These are phyloP conservation scores for Anoplius nigerrimus DNA, from an alignment of 2,888 invertebrate species.

Conservation along the genomic window DNA sequence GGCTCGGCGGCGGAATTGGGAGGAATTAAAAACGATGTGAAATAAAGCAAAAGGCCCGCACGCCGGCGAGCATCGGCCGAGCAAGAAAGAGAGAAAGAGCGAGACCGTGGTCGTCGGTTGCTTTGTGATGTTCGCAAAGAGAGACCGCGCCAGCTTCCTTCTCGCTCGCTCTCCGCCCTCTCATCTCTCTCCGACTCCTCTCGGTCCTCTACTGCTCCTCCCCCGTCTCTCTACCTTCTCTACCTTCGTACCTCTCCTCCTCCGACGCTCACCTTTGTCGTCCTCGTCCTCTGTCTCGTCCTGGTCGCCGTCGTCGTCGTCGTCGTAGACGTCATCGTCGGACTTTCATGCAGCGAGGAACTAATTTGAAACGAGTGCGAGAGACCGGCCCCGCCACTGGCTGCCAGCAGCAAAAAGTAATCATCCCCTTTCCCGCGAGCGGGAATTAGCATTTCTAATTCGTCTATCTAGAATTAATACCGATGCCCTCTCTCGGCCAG, in stretches of 20 bases:
- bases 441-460: conserved; percentile 65
- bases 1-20: conserved; percentile 61
- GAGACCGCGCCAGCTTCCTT: conserved; percentile 40
- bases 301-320: conserved; percentile 26
- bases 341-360: conserved; percentile 56
- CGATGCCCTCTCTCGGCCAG: not conserved
- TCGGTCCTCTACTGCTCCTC: conserved; percentile 6
- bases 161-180: conserved; percentile 36
- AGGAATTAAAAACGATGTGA: conserved; percentile 67
- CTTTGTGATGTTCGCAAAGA: conserved; percentile 65
- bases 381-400: conserved; percentile 25
- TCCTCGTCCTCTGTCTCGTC: not conserved
- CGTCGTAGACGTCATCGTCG: conserved; percentile 12
- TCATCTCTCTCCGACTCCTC: conserved; percentile 41
- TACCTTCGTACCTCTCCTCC: conserved; percentile 8
- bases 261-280: conserved; percentile 20
- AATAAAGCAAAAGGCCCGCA: conserved; percentile 62
- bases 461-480: conserved; percentile 63
- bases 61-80: conserved; percentile 19
- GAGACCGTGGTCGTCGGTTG: conserved; percentile 52
- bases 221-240: conserved; percentile 22
- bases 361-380: conserved; percentile 63
- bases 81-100: too few relatives aligned
- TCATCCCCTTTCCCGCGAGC: conserved; percentile 42
- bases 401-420: conserved; percentile 48